Base-by-base conservation (phyloP, 2,113 vertebrate genomes). In the Drymodes brunneopygia region DNA sequence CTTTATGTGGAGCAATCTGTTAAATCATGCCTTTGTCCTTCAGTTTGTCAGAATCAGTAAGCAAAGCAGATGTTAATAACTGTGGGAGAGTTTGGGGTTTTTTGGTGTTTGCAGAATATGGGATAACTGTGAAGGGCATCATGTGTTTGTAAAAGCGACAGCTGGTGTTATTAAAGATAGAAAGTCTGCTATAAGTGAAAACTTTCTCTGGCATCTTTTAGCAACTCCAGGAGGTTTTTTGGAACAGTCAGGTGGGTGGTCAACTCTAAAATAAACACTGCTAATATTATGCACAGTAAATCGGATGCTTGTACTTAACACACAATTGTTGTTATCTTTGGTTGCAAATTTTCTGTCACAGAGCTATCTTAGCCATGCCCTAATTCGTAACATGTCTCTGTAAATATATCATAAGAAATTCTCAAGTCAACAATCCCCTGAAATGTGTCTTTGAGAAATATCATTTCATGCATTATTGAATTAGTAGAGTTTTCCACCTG, bases 11-110 rank as follows among this genome's bases (percentile, higher is more conserved):
- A 95, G 77, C 86, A 69, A 73, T 94, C 82, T 89, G 90, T 85
- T 85, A 96, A 93, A 87, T 90, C 86, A 50, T 66, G 86, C 81
- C 62, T 93, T 61, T 92, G 93, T 95, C 92, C 96, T 96, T 97
- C 87, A 92, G 78, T 86, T 92, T 95, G 82, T 91, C 95, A 92
- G 79, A 88, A 50, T 86, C 78, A 25, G 85, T 81, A 91, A 91
- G 83, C 5, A 57, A 95, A 94, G 61, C 86, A 64, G 80, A 85
- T 96, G 94, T 96, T 93, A 94, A 58, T 95, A 90, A 66, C 96
- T 80, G 42, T 65, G 71, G 88, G 92, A 90, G 91, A 88, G 56
- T 88, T 69, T 92, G 71, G 71, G 74, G 12, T 7, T 31, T 87
- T 96, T 94, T 3, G 12, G 65, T 81, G 66, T 93, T 81, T 80